Base-by-base conservation (phyloP, 2,888 invertebrate species). In the Phalera bucephala region DNA sequence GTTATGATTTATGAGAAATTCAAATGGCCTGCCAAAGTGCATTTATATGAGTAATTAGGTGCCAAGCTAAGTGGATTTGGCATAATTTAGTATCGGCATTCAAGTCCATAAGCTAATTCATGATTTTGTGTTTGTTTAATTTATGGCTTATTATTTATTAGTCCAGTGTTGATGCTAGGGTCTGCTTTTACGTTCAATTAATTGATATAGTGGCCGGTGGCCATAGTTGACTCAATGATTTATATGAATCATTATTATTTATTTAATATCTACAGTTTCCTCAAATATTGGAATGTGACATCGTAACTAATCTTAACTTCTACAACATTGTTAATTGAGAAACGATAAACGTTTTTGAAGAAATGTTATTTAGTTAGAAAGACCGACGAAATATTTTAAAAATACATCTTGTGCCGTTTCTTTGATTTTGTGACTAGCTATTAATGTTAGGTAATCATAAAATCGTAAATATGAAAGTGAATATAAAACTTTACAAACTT, bases 1-100 rank as follows among this genome's bases (percentile, higher is more conserved):
- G 50, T 69, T 80, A 73, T 78, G 74, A 81, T 78, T 76, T 74
- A 79, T 73, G 56, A 42, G 53, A 64, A 66, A 65, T 65, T 60
- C 60, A 65, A 65, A 66, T 48, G 36, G 49, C 55, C 61, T 74
- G 80, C 77, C 80, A 79, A 72, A 64, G 48, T 63, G 59, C 62
- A 61, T 59, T 54, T 55, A 48, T 54, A 58, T 50, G 52, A 51
- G 56, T 53, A 56, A 55, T 67, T 53, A 52, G 46, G 36, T 70
- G 66, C 55, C 66, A 68, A 64, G 65, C 67, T 58, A 68, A 64
- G 46, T 51, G 41, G 34, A 52, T 56, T 66, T 72, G 74, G 69
- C 71, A 71, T 60, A 60, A 62, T 60, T 55, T 60, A 52, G 45
- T 45, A 45, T 36, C 22, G 33, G 33, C 28, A 46, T 41, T 33